phyloP scores from a whole-genome alignment of 2,113 vertebrate species.

The Hemiprocne comata region DNA sequence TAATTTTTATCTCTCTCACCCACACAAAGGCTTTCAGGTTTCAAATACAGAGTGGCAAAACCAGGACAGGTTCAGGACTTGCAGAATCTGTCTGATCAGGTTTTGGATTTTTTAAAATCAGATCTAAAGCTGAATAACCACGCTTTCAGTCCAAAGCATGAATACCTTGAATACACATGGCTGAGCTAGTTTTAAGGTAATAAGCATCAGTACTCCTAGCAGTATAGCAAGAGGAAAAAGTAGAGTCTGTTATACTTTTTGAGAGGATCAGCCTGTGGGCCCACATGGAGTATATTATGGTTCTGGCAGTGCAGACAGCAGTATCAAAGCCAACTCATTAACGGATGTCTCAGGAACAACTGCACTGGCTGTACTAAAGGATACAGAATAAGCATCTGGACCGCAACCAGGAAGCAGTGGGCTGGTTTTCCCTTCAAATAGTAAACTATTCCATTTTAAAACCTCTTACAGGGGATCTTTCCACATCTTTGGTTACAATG shows the following conservation, averaged over 20 bases:
- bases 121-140: not conserved
- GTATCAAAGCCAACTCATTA: not conserved
- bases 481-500: not conserved
- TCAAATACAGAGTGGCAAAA: not conserved
- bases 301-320: not conserved
- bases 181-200: not conserved
- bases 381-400: not conserved
- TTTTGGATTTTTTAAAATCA: not conserved
- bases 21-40: not conserved
- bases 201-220: not conserved
- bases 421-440: not conserved
- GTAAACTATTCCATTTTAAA: not conserved
- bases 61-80: not conserved
- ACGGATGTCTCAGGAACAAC: not conserved
- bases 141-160: not conserved
- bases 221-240: not conserved
- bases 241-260: not conserved
- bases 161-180: not conserved
- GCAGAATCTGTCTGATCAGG: not conserved
- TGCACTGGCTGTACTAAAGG: not conserved
- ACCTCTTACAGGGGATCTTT: not conserved
- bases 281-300: not conserved
- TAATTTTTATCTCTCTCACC: not conserved
- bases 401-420: not conserved
- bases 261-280: not conserved